Percentiles rank a stretch among this genome's conserved stretches.
Evolutionary conservation across 2,888 invertebrate genomes (phyloP).

Genomic region (Cryptops parisi): DNA sequence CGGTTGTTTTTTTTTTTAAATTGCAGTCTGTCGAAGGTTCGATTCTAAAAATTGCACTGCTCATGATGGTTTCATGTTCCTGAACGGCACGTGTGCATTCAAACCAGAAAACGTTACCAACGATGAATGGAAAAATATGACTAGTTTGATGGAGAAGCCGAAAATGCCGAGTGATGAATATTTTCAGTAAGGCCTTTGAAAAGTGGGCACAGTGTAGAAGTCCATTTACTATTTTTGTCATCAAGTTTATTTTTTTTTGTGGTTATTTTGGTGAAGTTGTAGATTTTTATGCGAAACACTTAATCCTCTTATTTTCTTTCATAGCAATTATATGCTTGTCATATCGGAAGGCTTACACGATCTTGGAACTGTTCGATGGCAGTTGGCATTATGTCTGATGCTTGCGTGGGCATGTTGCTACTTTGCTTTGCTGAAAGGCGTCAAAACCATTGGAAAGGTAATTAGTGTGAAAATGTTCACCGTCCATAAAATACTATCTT

Average conservation of each 20-base stretch:
- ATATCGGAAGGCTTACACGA: slow-evolving; percentile 29
- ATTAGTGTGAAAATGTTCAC: too few relatives aligned
- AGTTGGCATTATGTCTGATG: slow-evolving; percentile 56
- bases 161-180: slow-evolving; percentile 38
- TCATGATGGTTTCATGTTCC: slow-evolving; percentile 29
- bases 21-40: slow-evolving; percentile 25
- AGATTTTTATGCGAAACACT: background rate
- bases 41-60: slow-evolving; percentile 30
- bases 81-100: slow-evolving; percentile 26
- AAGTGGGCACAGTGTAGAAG: too few relatives aligned
- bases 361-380: slow-evolving; percentile 34
- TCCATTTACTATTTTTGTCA: background rate
- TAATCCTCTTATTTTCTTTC: slow-evolving; percentile 21
- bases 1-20: slow-evolving; percentile 11
- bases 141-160: slow-evolving; percentile 23
- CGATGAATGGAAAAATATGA: slow-evolving; percentile 22
- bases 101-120: slow-evolving; percentile 18
- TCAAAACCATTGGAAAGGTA: slow-evolving; percentile 61
- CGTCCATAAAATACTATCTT: too few relatives aligned
- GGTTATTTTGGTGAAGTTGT: background rate
- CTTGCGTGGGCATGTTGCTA: slow-evolving; percentile 66
- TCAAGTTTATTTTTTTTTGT: background rate
- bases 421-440: slow-evolving; percentile 60
- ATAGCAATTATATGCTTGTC: slow-evolving; percentile 30
- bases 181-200: slow-evolving; percentile 36